A percentile compares a stretch with the other conserved stretches of the same genome.
Conservation (phyloP, 2,888 invertebrate genomes). For the Polylopha cassiicola region DNA sequence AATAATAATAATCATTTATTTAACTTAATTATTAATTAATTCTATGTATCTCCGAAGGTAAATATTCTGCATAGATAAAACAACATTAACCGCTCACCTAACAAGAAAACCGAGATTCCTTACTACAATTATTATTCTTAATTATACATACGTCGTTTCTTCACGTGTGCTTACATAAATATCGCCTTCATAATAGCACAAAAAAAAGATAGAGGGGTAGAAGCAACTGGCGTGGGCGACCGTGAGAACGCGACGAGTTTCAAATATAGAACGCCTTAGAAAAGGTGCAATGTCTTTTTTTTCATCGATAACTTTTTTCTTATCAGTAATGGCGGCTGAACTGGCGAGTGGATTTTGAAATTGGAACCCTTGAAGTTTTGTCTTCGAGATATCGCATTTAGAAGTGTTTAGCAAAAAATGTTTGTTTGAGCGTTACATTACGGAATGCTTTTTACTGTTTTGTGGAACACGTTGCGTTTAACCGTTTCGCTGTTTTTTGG, state of each 20-base stretch:
- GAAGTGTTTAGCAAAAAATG: slow-evolving; percentile 26
- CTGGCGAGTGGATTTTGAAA: slow-evolving; percentile 56
- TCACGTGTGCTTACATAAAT: slow-evolving; percentile 53
- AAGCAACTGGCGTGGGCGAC: slow-evolving; percentile 74
- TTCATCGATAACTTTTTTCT: slow-evolving; percentile 46
- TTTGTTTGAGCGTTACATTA: slow-evolving; percentile 27
- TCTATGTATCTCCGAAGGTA: too few relatives aligned
- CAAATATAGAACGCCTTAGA: slow-evolving; percentile 73
- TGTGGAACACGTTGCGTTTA: slow-evolving; percentile 24
- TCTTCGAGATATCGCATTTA: slow-evolving; percentile 25
- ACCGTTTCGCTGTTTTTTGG: slow-evolving; percentile 15
- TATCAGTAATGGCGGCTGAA: slow-evolving; percentile 57
- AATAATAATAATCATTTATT: too few relatives aligned
- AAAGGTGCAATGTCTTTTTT: slow-evolving; percentile 73
- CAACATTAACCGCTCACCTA: too few relatives aligned
- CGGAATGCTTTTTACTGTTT: slow-evolving; percentile 23
- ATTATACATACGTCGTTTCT: slow-evolving; percentile 35
- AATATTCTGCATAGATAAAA: too few relatives aligned
- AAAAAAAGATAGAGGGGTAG: slow-evolving; percentile 62
- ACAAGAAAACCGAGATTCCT: slow-evolving; percentile 1
- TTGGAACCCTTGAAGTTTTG: slow-evolving; percentile 47
- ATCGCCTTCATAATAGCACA: slow-evolving; percentile 34
- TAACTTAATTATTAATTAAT: too few relatives aligned
- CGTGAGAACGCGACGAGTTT: slow-evolving; percentile 75
- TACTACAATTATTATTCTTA: slow-evolving; percentile 18